Evolutionary conservation across 2,797 vertebrate species (phyloP).

Genomic region (Erithacus rubecula): DNA sequence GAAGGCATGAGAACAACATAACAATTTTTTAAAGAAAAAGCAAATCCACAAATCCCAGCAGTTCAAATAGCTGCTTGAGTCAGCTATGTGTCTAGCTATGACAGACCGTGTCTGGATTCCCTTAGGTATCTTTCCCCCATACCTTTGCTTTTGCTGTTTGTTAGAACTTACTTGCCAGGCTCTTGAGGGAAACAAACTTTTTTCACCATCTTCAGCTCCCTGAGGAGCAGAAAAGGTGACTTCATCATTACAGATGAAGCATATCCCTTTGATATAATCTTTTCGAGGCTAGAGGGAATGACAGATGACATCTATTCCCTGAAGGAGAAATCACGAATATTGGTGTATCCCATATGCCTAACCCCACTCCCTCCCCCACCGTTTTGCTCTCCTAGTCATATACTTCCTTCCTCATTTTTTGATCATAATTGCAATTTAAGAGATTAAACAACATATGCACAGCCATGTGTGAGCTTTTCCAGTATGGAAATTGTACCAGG

Average conservation of each 20-base stretch:
- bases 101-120: neutral
- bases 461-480: conserved; percentile 54
- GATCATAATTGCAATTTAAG: conserved; percentile 60
- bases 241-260: conserved; percentile 23
- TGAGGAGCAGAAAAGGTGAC: conserved; percentile 31
- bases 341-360: neutral
- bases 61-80: neutral
- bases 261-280: conserved; percentile 10
- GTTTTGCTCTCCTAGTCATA: conserved; percentile 2
- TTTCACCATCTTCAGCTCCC: neutral
- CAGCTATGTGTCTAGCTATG: neutral
- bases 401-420: conserved; percentile 65
- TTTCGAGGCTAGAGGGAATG: neutral
- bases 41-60: neutral
- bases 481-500: conserved; percentile 16
- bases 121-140: neutral
- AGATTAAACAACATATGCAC: conserved; percentile 61
- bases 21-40: neutral
- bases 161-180: neutral
- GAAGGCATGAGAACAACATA: neutral
- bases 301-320: conserved; percentile 47
- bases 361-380: neutral
- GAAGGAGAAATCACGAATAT: conserved; percentile 29
- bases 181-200: neutral
- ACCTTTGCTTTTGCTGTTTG: neutral